Evolutionary conservation across 2,888 invertebrate species (phyloP).

Genomic region (Pyrrhosoma nymphula): DNA sequence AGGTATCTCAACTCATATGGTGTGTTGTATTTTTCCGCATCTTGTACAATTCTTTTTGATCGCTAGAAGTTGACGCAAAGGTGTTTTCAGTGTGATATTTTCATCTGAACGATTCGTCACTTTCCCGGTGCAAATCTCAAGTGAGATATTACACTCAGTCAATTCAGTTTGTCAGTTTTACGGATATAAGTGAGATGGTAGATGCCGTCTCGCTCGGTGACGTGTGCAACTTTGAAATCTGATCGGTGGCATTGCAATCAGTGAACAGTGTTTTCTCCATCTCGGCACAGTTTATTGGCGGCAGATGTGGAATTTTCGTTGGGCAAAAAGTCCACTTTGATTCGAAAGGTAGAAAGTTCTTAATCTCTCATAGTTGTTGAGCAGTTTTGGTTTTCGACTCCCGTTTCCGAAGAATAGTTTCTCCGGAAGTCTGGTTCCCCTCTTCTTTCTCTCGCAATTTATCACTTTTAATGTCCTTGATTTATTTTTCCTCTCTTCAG

Average conservation of each 20-base stretch:
- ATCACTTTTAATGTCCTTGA: conserved; percentile 10
- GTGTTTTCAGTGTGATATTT: too few species aligned
- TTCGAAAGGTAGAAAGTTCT: conserved; percentile 21
- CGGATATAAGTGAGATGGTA: too few species aligned
- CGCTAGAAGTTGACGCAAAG: too few species aligned
- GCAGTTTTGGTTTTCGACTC: conserved; percentile 21
- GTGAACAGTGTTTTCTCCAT: not conserved
- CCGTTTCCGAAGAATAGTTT: conserved; percentile 18
- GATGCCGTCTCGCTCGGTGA: not conserved
- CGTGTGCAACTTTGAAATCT: not conserved
- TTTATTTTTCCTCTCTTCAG: not conserved
- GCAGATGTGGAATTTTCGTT: not conserved
- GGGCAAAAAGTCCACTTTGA: not conserved
- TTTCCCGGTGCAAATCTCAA: too few species aligned
- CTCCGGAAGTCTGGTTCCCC: not conserved
- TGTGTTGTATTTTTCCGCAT: too few species aligned
- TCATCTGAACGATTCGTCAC: too few species aligned
- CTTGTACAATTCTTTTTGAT: too few species aligned
- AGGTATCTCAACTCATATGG: too few species aligned
- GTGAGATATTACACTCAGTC: too few species aligned
- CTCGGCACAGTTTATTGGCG: not conserved
- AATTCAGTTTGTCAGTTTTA: too few species aligned
- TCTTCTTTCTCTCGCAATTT: not conserved
- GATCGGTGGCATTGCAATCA: not conserved
- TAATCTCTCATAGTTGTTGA: not conserved